Base-by-base conservation (phyloP, 2,888 invertebrate species). In the Amphipyra tragopoginis region DNA sequence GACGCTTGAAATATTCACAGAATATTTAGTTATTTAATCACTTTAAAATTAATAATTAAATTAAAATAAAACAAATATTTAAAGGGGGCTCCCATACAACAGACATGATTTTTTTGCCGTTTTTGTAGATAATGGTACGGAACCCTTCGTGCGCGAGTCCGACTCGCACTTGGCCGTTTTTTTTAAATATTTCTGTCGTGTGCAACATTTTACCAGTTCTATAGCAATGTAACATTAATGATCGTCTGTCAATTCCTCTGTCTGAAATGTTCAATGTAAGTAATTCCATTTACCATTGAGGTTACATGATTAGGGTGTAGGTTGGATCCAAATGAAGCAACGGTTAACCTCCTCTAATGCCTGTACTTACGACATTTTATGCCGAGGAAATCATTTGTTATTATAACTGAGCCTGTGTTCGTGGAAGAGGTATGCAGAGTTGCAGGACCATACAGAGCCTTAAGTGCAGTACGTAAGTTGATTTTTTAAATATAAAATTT, bases 261-360 rank as follows among this genome's bases (percentile, higher is more conserved):
- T 58, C 45, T 47, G 38, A 53, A 71, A 52, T 42, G 34, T 65
- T 65, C 48, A 39, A 39, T 53, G 44, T 72, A 58, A 56, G 58
- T 5, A 33, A 58, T 53, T 65, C 52, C 44, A 29, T 65, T 54
- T 72, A 72, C 42, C 42, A 57, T 57, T 36, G 26, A 47, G 15
- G 57, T 50, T n/a, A 54, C 59, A 69, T 60, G 47, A 69, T 60
- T 67, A 50, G 50, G 44, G 61, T 67, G 52, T 68, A 68, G 69
- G 73, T 29, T 29, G 53, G 33, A 38, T 47, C 53, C 43, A 62
- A 65, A 73, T 73, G 39, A 68, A 47, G 53, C 36, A 44, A 68
- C 43, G 43, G 34, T 57, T 68, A 68, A 62, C 62, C 56, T 73
- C 55, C 62, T 62, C 56, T 48, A 50, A 34, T 42, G 60, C 14